Percentiles rank a stretch among this genome's conserved stretches.
phyloP scores from a whole-genome alignment of 1,140 invertebrate genomes.

The Cylas formicarius region DNA sequence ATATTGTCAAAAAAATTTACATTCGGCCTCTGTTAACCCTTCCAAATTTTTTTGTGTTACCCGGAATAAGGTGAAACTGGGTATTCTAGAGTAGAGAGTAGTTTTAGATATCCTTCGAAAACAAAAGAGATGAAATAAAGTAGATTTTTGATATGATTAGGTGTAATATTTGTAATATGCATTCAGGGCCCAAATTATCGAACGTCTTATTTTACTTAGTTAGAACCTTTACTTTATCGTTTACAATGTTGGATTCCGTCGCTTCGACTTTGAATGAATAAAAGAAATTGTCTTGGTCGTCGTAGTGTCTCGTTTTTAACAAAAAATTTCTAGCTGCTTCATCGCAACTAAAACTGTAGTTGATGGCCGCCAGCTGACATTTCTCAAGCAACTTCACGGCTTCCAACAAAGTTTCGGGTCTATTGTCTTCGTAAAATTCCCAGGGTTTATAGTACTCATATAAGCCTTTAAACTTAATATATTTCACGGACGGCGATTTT shows the following conservation, averaged over 20 bases:
- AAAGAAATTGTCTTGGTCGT: conserved; percentile 46
- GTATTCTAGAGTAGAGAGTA: no score
- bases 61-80: no score
- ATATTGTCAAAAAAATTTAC: no score
- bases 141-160: no score
- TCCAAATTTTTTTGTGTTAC: no score
- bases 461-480: conserved; percentile 26
- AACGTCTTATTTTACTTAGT: no score
- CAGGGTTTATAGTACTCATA: conserved; percentile 31
- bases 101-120: no score
- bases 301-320: conserved; percentile 45
- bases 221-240: conserved; percentile 8
- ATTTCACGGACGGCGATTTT: not conserved
- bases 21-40: no score
- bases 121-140: no score
- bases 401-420: conserved; percentile 30
- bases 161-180: no score
- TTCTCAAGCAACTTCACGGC: conserved; percentile 36
- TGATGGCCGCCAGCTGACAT: conserved; percentile 40
- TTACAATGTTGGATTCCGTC: conserved; percentile 4
- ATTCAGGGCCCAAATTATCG: no score
- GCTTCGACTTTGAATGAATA: conserved; percentile 43
- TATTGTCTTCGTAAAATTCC: conserved; percentile 33
- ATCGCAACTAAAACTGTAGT: conserved; percentile 40
- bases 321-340: conserved; percentile 44